Base-by-base conservation (phyloP, 2,797 vertebrate genomes). In the Enoplosus armatus region DNA sequence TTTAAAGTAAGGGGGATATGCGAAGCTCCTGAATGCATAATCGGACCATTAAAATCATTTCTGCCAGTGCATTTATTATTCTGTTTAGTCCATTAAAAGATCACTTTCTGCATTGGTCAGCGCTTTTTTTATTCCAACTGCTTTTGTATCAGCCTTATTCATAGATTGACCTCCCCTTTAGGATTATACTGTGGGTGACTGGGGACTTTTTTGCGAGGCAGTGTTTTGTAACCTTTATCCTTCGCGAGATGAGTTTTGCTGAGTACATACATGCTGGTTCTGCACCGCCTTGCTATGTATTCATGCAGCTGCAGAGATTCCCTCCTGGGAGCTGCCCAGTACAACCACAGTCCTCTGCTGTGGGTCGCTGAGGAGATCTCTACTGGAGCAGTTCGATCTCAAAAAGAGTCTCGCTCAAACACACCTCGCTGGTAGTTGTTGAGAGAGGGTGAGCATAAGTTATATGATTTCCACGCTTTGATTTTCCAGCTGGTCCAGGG, bases 321-420 rank as follows among this genome's bases (percentile, higher is more conserved):
- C 73, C 74, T 88, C 63, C 53, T 67, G 35, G 67, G 67, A 87
- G 41, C 78, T 80, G 71, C 70, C 78, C 80, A 48, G 74, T 77
- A 41, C 65, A 87, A 51, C 77, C 73, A 68, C 62, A 81, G 56
- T 15, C 33, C 47, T 72, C 50, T 65, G 43, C 77, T 77, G 48
- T 48, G 27, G 70, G 67, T 85, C 74, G 53, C 33, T 48, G 35
- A 51, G 27, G 56, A 54, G 16, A 56, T 85, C 31, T 83, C 58
- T 56, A 35, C 67, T 65, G 41, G 41, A 82, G 58, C 20, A 58
- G 29, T 75, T 79, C 20, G 18, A 43, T 73, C 62, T 79, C 22
- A 47, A 64, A 15, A 50, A 24, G 31, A 73, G n/a, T 47, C 37
- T 74, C 8, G 7, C 69, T 83, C 26, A 47, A 47, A 82, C 39